Conservation (phyloP, 2,797 vertebrate species). For the Podarcis lilfordi region DNA sequence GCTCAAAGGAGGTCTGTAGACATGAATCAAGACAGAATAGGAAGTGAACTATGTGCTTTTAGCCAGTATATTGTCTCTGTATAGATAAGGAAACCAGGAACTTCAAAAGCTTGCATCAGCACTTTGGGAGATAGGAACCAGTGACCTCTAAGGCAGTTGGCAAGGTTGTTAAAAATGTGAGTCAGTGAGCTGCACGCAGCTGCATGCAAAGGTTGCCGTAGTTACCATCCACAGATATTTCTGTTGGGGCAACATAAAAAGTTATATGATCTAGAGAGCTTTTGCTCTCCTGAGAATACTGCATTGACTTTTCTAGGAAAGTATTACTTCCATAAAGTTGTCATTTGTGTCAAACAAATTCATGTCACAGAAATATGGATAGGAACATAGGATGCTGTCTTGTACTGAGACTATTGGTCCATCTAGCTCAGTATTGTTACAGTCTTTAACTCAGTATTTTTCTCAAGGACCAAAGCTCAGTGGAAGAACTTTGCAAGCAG, state of each 20-base stretch:
- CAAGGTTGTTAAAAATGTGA: background rate
- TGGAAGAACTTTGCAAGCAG: too few species aligned
- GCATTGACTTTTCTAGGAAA: background rate
- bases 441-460: too few species aligned
- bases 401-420: background rate
- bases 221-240: background rate
- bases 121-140: background rate
- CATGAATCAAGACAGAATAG: background rate
- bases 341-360: background rate
- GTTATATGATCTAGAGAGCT: background rate
- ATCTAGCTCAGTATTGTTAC: background rate
- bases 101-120: conserved; percentile 1
- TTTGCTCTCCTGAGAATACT: background rate
- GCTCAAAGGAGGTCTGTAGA: background rate
- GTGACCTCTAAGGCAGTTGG: background rate
- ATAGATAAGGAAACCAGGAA: background rate
- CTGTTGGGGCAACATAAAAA: background rate
- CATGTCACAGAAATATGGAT: background rate
- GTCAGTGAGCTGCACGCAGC: background rate
- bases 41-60: background rate
- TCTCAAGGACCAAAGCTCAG: too few species aligned
- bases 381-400: background rate
- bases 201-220: background rate
- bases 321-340: background rate
- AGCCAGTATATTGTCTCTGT: background rate